These are phyloP conservation scores for Eupeodes latifasciatus DNA, from an alignment of 2,888 invertebrate genomes.

Conservation along the genomic window DNA sequence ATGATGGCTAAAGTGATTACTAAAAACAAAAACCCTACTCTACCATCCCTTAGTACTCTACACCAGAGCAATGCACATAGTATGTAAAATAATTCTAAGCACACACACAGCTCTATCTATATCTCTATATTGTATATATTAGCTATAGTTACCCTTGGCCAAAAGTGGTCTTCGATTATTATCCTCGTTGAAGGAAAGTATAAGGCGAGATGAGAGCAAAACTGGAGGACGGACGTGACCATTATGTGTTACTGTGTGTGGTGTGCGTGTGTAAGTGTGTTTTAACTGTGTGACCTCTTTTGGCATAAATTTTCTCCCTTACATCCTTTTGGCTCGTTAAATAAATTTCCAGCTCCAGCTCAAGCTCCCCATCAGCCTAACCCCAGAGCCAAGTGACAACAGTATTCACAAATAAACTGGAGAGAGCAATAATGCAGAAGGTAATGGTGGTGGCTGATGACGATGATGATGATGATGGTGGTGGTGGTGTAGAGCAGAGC, in stretches of 20 bases:
- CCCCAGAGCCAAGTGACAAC: slow-evolving; percentile 56
- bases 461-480: background rate
- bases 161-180: slow-evolving; percentile 58
- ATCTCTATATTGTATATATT: background rate
- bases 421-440: background rate
- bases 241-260: slow-evolving; percentile 58
- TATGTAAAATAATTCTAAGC: slow-evolving; percentile 29
- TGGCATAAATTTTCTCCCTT: slow-evolving; percentile 74
- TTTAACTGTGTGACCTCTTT: slow-evolving; percentile 74
- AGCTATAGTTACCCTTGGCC: slow-evolving; percentile 10
- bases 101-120: background rate
- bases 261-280: slow-evolving; percentile 28
- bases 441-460: too few relatives aligned
- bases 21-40: slow-evolving; percentile 52
- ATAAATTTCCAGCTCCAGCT: slow-evolving; percentile 55
- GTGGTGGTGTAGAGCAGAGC: background rate
- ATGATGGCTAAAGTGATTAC: slow-evolving; percentile 68
- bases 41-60: slow-evolving; percentile 1
- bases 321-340: slow-evolving; percentile 77
- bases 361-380: background rate
- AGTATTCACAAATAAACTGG: slow-evolving; percentile 51
- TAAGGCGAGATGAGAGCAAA: slow-evolving; percentile 17
- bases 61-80: slow-evolving; percentile 29
- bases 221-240: slow-evolving; percentile 61
- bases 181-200: slow-evolving; percentile 25